These are phyloP conservation scores for Planiliza haematocheilus DNA, from an alignment of 2,113 vertebrate genomes.

Conservation along the genomic window DNA sequence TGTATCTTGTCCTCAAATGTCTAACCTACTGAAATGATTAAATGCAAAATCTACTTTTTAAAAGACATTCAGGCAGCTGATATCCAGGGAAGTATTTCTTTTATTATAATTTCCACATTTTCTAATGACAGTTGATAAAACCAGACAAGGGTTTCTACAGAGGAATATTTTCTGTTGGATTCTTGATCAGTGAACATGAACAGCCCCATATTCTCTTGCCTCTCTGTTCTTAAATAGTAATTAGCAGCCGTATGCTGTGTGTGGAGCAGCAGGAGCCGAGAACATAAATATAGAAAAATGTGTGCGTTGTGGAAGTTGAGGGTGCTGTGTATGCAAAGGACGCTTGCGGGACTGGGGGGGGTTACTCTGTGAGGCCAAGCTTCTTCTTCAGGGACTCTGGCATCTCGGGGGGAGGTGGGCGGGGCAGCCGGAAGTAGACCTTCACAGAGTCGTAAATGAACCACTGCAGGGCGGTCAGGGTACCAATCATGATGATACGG, in stretches of 20 bases:
- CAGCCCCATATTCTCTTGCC: slow-evolving; percentile 25
- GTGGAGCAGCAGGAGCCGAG: slow-evolving; percentile 29
- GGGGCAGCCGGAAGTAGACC: slow-evolving; percentile 98
- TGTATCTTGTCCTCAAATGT: too few species aligned
- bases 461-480: slow-evolving; percentile 98
- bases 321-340: slow-evolving; percentile 11
- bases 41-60: too few species aligned
- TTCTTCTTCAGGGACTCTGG: slow-evolving; percentile 99
- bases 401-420: slow-evolving; percentile 99
- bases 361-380: slow-evolving; percentile 92
- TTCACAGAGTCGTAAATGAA: slow-evolving; percentile 99
- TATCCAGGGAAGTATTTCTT: slow-evolving; percentile 52
- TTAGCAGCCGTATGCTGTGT: slow-evolving; percentile 29
- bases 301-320: slow-evolving; percentile 29
- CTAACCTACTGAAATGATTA: too few species aligned
- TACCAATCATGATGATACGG: slow-evolving; percentile 99
- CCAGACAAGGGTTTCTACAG: slow-evolving; percentile 66
- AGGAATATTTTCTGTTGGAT: slow-evolving; percentile 31
- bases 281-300: slow-evolving; percentile 80
- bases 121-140: slow-evolving; percentile 78
- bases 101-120: slow-evolving; percentile 72
- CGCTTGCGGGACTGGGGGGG: background rate
- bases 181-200: slow-evolving; percentile 24
- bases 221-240: slow-evolving; percentile 57
- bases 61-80: background rate